Base-by-base conservation (phyloP, 2,113 vertebrate species). In the Capricornis sumatraensis region DNA sequence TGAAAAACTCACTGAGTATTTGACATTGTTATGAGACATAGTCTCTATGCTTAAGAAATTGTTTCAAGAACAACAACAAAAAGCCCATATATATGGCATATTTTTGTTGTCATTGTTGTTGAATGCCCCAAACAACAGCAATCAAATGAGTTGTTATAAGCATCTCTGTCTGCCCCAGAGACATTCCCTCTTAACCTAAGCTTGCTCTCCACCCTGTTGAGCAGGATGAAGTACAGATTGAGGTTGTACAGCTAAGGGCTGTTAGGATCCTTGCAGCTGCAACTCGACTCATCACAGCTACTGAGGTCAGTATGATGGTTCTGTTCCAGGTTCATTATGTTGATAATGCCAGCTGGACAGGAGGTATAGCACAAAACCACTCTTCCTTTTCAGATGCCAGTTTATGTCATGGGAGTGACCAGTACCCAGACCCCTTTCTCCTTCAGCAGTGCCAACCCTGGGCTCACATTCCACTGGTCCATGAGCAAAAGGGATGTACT, bases 391-490 rank as follows among this genome's bases (percentile, higher is more conserved):
- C 95, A 99, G 98, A 99, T 99, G 98, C 99, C 99, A 3, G 98
- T 99, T 36, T 99, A 99, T 47, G 97, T 98, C 57, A 97, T 98
- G 96, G 99, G 98, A 6, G 93, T 98, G 94, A 98, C 97, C 94
- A 98, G 98, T 91, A 94, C 92, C 15, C 98, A 99, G 98, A 98
- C 98, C 36, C 99, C 99, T 14, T 99, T 99, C 85, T 98, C 99
- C 95, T 99, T 99, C 25, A 96, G 98, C 81, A 99, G 95, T 81
- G 98, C 98, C 43, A 92, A 89, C 57, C 97, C 98, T 7, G 97
- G 97, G 19, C 98, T 99, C 82, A 96, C 93, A 11, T 99, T 99
- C 97, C 98, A 98, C 19, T 99, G 99, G 99, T 98, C 98, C 60
- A 94, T 99, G 98, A 98, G 96, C 97, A 99, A 99, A 92, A 97